A percentile compares a stretch with the other conserved stretches of the same genome.
These are phyloP conservation scores for Morpho deidamia DNA, from an alignment of 2,888 invertebrate genomes.

Conservation along the genomic window DNA sequence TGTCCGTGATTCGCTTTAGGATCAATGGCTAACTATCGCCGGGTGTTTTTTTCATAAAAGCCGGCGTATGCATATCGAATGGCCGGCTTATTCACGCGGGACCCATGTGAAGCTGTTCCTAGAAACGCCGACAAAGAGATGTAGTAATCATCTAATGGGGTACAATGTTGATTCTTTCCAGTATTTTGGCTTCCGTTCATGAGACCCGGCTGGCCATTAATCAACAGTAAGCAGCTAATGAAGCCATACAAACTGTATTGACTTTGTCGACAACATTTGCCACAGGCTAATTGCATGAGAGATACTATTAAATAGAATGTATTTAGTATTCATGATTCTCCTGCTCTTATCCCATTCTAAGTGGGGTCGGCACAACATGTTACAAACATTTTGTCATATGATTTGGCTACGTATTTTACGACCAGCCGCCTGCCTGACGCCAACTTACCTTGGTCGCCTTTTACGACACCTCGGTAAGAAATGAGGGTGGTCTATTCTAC, in stretches of 20 bases:
- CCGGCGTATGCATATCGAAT: constrained; percentile 54
- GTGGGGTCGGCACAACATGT: too few species aligned
- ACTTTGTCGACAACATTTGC: too few species aligned
- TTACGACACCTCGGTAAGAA: too few species aligned
- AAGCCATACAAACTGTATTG: constrained; percentile 23
- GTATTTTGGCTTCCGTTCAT: constrained; percentile 71
- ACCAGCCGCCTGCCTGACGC: too few species aligned
- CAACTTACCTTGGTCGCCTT: too few species aligned
- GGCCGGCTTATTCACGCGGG: constrained; percentile 40
- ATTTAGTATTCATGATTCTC: too few species aligned
- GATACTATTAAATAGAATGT: too few species aligned
- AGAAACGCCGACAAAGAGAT: constrained; percentile 66
- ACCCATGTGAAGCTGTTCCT: constrained; percentile 40
- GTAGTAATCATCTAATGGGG: constrained; percentile 68
- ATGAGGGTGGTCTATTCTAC: too few species aligned
- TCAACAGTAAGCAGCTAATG: constrained; percentile 49
- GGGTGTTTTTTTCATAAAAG: constrained; percentile 54
- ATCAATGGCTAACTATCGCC: constrained; percentile 55
- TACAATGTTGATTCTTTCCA: constrained; percentile 62
- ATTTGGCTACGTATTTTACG: too few species aligned
- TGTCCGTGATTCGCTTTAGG: constrained; percentile 63
- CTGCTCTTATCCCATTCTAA: too few species aligned
- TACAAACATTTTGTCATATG: too few species aligned
- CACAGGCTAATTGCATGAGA: too few species aligned
- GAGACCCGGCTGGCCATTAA: constrained; percentile 46